phyloP scores from a whole-genome alignment of 2,113 vertebrate genomes.

The Leucopsar rothschildi region DNA sequence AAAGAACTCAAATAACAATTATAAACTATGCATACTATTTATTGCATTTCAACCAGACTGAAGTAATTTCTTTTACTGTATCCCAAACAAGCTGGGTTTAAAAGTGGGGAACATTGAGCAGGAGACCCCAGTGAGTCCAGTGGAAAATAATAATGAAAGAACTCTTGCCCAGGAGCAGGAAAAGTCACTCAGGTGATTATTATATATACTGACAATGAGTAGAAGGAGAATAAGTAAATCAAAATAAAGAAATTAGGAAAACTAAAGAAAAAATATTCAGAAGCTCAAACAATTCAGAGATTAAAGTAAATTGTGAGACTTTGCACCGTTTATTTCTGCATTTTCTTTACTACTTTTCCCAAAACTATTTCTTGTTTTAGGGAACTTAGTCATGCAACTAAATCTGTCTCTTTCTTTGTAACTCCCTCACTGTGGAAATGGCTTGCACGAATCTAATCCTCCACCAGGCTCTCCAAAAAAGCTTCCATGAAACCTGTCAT shows the following conservation, averaged over 20 bases:
- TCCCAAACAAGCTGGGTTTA: not conserved
- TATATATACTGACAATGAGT: not conserved
- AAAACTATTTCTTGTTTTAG: not conserved
- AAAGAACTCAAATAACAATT: not conserved
- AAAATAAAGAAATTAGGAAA: not conserved
- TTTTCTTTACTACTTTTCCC: not conserved
- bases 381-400: not conserved
- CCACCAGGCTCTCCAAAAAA: not conserved
- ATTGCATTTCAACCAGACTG: not conserved
- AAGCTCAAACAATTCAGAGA: not conserved
- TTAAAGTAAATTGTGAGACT: not conserved
- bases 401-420: not conserved
- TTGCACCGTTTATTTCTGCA: not conserved
- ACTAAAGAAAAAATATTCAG: not conserved
- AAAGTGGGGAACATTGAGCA: not conserved
- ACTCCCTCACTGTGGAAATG: not conserved
- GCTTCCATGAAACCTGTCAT: not conserved
- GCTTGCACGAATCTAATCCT: not conserved
- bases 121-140: rapidly evolving
- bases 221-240: not conserved
- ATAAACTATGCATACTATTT: not conserved
- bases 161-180: not conserved
- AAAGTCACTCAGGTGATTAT: not conserved
- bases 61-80: rapidly evolving
- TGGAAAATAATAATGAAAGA: not conserved